Percentiles rank a stretch among this genome's conserved stretches.
Conservation (phyloP, 2,888 invertebrate species). For the Pherbina coryleti region DNA sequence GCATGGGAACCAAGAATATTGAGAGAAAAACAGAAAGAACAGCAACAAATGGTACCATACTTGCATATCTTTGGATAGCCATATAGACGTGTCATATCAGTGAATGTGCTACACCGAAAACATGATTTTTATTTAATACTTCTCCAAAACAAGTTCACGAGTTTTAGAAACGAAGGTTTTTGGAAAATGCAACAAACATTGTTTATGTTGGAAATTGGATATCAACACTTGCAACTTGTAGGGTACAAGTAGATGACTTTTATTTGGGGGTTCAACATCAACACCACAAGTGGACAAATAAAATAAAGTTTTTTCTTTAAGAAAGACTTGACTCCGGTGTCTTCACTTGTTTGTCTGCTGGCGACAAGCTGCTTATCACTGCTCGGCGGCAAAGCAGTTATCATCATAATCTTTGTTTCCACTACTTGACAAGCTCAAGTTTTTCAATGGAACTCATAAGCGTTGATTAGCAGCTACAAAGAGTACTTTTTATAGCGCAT, state of each 20-base stretch:
- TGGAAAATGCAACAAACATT: neutral
- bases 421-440: neutral
- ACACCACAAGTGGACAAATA: neutral
- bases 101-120: too few relatives aligned
- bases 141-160: too few relatives aligned
- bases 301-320: neutral
- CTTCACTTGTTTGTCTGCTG: neutral
- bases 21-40: too few relatives aligned
- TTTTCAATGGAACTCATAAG: neutral
- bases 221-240: neutral
- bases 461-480: neutral
- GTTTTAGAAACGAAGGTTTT: too few relatives aligned
- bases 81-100: too few relatives aligned
- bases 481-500: neutral
- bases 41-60: too few relatives aligned
- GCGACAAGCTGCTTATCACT: neutral
- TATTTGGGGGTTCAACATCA: neutral
- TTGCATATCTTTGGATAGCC: too few relatives aligned
- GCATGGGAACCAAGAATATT: slow-evolving; percentile 3
- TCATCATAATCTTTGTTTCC: neutral
- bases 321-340: neutral
- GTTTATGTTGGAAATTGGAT: neutral
- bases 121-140: too few relatives aligned
- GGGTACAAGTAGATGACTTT: neutral
- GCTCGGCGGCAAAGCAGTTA: neutral